Base-by-base conservation (phyloP, 1,140 invertebrate species). In the Onthophagus taurus region DNA sequence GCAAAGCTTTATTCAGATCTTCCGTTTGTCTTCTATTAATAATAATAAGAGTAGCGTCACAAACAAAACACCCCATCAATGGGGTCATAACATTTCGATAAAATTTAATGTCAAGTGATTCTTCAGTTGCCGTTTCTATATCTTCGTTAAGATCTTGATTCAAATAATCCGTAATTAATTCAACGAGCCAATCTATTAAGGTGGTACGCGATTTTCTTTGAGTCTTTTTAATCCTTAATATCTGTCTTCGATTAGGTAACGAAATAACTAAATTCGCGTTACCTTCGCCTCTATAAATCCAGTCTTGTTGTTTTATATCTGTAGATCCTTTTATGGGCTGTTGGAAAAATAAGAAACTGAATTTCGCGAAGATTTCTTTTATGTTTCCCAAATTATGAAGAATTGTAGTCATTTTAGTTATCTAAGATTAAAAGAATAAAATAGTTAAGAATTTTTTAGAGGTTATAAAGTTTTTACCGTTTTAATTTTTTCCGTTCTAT, bases 221-320 rank as follows among this genome's bases (percentile, higher is more conserved):
- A 12, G 35, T 52, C 49, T 61, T 61, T 26, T 48, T 42, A 11
- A 61, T 61, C 23, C 57, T 42, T n/a, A 61, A 44, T 29, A 61
- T 55, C 44, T 59, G 51, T 20, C 45, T 44, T 8, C 38, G 19
- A 21, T 47, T 48, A n/a, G 55, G 53, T 26, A 61, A 38, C 4
- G 52, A 55, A 33, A 61, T 39, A 17, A 59, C 57, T 14, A 61
- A 30, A 39, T 59, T 59, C 23, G 53, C 55, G 38, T 61, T 61
- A 20, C 59, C 59, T 50, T 61, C 59, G 2, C 59, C 59, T 35
- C 59, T 43, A 31, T 61, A 61, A n/a, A 44, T 41, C 57, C 57
- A 61, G 26, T 58, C 51, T 11, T 52, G 38, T n/a, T 41, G 6
- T 6, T 7, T 26, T 6, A 26, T n/a, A 6, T 26, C 23, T n/a